A percentile compares a stretch with the other conserved stretches of the same genome.
Evolutionary conservation across 2,113 vertebrate genomes (phyloP).

Genomic region (Ramphastos sulfuratus): DNA sequence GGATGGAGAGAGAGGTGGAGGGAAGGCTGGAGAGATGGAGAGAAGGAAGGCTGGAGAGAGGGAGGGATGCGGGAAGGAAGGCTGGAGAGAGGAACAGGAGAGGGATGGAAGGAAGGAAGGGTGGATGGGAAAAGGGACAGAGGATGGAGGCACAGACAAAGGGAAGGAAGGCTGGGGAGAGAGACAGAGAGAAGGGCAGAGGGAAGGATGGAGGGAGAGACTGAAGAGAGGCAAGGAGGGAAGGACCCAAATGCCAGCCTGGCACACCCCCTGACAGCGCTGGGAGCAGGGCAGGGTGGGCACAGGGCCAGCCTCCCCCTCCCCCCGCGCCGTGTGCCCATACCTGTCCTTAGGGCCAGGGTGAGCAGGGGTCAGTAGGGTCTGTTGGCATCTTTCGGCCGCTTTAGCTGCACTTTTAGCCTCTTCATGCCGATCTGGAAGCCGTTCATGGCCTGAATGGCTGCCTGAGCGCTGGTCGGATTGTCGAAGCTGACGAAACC

Average conservation of each 20-base stretch:
- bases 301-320: neutral
- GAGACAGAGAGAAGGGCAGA: neutral
- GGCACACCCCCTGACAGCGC: neutral
- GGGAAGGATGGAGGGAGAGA: no score
- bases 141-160: no score
- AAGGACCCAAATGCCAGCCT: neutral
- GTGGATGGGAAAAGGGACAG: neutral
- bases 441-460: constrained; percentile 98
- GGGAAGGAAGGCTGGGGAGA: neutral
- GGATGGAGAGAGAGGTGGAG: no score
- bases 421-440: constrained; percentile 99
- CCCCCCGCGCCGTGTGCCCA: neutral
- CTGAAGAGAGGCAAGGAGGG: no score
- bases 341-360: constrained; percentile 81
- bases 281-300: rapidly evolving
- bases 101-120: neutral
- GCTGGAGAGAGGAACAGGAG: neutral
- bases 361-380: constrained; percentile 89
- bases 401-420: constrained; percentile 98
- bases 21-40: no score
- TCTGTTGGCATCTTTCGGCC: constrained; percentile 97
- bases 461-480: constrained; percentile 96
- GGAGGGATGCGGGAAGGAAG: neutral
- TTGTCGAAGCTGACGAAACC: constrained; percentile 99
- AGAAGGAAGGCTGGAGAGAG: neutral